Evolutionary conservation across 2,888 invertebrate genomes (phyloP), one percentile per base, ranked within the genome.

Genomic region (Gerosis bhagava): DNA sequence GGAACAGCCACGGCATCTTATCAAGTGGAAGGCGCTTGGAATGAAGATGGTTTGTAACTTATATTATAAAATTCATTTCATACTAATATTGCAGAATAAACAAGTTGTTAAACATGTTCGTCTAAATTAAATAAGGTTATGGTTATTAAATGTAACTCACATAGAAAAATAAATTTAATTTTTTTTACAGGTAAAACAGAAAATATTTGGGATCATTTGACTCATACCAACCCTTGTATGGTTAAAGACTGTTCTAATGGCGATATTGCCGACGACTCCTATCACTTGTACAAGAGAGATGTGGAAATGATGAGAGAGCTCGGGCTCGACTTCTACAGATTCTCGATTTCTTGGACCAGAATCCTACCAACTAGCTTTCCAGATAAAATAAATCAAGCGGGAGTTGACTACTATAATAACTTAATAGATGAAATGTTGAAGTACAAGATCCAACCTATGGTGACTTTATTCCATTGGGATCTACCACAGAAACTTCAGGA

Each of bases 121-220:
- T n/a, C n/a, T n/a, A n/a, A n/a, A n/a, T n/a, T n/a, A n/a, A n/a
- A n/a, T n/a, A n/a, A n/a, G n/a, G n/a, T n/a, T n/a, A n/a, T n/a
- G n/a, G n/a, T n/a, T n/a, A n/a, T n/a, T n/a, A n/a, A n/a, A n/a
- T n/a, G n/a, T n/a, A n/a, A n/a, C n/a, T n/a, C n/a, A n/a, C n/a
- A n/a, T n/a, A n/a, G n/a, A n/a, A n/a, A n/a, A n/a, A n/a, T n/a
- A n/a, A n/a, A n/a, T n/a, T n/a, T n/a, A n/a, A n/a, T n/a, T n/a
- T n/a, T n/a, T n/a, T 6, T 59, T 62, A 8, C 49, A 72, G 90
- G 83, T 10, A 90, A 90, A 65, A 76, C 83, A 7, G 83, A 82
- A 65, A 90, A 84, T 35, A 90, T 91, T 39, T 92, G 92, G 92
- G 93, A 93, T 68, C 77, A 65, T 44, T 69, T 90, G 57, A 79